Conservation (phyloP, 2,888 invertebrate species). For the Conistra vaccinii region DNA sequence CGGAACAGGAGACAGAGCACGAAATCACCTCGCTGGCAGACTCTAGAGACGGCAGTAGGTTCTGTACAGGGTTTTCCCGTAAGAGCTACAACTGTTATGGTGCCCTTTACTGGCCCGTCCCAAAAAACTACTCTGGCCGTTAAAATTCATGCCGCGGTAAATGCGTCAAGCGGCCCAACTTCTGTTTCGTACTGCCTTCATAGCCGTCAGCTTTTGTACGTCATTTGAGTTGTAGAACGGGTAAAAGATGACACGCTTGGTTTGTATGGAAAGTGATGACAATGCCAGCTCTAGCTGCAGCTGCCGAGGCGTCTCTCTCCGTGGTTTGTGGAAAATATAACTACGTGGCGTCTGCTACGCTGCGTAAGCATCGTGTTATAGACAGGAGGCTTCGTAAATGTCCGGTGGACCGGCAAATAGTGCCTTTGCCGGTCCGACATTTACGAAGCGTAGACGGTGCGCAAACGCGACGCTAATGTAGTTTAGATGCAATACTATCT, state of each 20-base stretch:
- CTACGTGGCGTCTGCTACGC: too few species aligned
- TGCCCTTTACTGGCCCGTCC: too few species aligned
- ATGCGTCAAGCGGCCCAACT: neutral
- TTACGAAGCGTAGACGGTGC: neutral
- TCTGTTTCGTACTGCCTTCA: neutral
- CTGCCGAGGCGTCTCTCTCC: neutral
- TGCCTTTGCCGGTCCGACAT: neutral
- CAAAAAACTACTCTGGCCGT: neutral
- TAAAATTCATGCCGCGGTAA: neutral
- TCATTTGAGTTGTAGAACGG: neutral
- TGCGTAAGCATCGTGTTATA: too few species aligned
- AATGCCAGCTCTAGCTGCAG: neutral
- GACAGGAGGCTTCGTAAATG: too few species aligned
- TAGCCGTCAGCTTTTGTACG: neutral
- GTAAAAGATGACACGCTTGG: neutral
- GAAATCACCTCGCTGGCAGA: neutral
- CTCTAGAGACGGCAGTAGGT: neutral
- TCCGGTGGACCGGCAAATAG: rapidly evolving
- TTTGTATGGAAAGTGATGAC: neutral
- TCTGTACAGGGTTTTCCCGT: too few species aligned
- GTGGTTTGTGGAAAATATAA: neutral
- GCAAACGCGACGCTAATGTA: neutral
- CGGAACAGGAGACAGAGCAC: neutral
- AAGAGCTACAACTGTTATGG: too few species aligned
- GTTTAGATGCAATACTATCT: neutral